Evolutionary conservation across 1,140 invertebrate species (phyloP), one percentile per base, ranked within the genome.

Genomic region (Thrips palmi): DNA sequence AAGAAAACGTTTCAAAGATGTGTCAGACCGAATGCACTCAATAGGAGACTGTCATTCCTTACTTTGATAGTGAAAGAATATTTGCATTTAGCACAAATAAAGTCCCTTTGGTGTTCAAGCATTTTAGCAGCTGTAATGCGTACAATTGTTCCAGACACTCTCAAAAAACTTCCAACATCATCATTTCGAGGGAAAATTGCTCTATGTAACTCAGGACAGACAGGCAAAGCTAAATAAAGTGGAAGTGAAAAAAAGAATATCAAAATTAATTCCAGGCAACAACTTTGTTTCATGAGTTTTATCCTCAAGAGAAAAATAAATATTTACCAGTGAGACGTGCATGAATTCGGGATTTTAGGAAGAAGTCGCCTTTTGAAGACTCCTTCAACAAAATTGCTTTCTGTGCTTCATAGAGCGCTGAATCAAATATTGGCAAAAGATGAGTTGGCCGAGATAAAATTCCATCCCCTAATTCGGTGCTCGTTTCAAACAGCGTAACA

Each of bases 61-160:
- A 79, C 81, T 55, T 77, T 63, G 6, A 76, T 58, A 21, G 57
- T 51, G 47, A 72, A 70, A 8, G 67, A 52, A 57, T 71, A 60
- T 54, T 78, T 73, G 56, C 86, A 92, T 54, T 83, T 84, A 24
- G 63, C 59, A 54, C 86, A 91, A 3, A 69, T 62, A 55, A 74
- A 86, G 28, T 70, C 66, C 47, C 72, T 71, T 49, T 73, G 62
- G 54, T 71, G 70, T 57, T 85, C 81, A 24, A 88, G 54, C 58
- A 88, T 68, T 54, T 77, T 82, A 15, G 77, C 62, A 38, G 73
- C 64, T 3, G 77, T 77, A 31, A 74, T 74, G 50, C 81, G 58
- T 29, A 86, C 72, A 24, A 85, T 71, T 38, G 80, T 83, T 2
- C 68, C 69, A 49, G 59, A 60, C 33, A 72, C 52, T 60, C 70